Conservation (phyloP, 2,113 vertebrate species). For the Tinamus guttatus region DNA sequence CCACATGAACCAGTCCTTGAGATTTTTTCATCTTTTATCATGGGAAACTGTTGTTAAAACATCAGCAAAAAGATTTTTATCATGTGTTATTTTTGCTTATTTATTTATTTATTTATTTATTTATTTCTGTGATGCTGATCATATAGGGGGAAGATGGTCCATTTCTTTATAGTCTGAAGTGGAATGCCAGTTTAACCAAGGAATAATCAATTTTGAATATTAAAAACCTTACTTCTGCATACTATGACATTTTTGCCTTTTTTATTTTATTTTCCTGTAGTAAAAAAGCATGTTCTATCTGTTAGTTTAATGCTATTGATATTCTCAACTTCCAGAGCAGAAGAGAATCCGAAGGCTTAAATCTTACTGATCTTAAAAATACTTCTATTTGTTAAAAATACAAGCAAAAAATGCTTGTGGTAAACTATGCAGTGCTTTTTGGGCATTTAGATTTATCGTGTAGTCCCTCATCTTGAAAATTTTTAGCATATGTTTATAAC, state of each 20-base stretch:
- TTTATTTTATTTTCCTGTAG: neutral
- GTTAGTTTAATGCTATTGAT: neutral
- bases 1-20: neutral
- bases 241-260: neutral
- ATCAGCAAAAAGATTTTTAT: neutral
- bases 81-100: neutral
- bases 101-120: neutral
- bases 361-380: neutral
- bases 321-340: neutral
- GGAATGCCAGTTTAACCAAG: neutral
- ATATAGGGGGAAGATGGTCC: neutral
- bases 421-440: neutral
- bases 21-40: accelerated
- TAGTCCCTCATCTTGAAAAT: neutral
- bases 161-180: neutral
- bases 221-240: neutral
- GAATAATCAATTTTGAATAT: neutral
- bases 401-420: neutral
- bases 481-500: neutral
- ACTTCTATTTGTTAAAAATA: neutral
- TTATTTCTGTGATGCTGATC: neutral
- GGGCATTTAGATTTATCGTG: neutral
- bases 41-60: neutral
- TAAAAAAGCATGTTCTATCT: neutral
- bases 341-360: neutral